Conservation (phyloP, 1,140 invertebrate genomes). For the Drosophila mauritiana region DNA sequence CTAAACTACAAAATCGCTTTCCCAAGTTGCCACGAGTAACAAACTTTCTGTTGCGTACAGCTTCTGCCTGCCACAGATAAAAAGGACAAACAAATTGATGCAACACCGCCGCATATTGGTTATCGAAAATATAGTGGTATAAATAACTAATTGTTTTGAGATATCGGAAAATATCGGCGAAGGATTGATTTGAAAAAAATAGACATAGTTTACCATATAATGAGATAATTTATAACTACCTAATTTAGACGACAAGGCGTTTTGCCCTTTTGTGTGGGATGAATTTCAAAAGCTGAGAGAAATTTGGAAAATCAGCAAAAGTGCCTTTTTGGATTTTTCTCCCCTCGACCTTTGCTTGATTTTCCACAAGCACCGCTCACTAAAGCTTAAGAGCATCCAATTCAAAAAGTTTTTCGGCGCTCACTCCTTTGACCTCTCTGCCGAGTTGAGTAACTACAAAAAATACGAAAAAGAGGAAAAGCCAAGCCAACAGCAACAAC, state of each 20-base stretch:
- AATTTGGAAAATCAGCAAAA: background rate
- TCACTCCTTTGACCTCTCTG: slow-evolving; percentile 2
- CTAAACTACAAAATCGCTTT: slow-evolving; percentile 70
- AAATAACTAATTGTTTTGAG: slow-evolving; percentile 39
- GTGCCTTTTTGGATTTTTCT: background rate
- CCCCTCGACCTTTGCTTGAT: background rate
- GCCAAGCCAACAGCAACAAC: slow-evolving; percentile 58
- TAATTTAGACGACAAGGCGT: no score
- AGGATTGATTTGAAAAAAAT: no score
- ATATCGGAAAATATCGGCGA: background rate
- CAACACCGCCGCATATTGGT: slow-evolving; percentile 48
- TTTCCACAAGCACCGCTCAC: slow-evolving; percentile 12
- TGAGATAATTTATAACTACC: background rate
- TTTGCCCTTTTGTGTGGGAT: no score
- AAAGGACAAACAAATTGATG: slow-evolving; percentile 58
- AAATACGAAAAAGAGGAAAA: slow-evolving; percentile 24
- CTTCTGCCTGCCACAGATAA: slow-evolving; percentile 56
- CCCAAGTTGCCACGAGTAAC: slow-evolving; percentile 41
- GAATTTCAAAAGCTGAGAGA: background rate
- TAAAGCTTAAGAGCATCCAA: slow-evolving; percentile 47
- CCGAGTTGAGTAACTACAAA: slow-evolving; percentile 20
- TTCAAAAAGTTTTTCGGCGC: slow-evolving; percentile 53
- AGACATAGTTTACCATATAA: no score
- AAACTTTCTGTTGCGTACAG: slow-evolving; percentile 18
- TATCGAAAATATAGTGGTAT: slow-evolving; percentile 31